These are phyloP conservation scores for Pica pica DNA, from an alignment of 2,113 vertebrate species.

Conservation along the genomic window DNA sequence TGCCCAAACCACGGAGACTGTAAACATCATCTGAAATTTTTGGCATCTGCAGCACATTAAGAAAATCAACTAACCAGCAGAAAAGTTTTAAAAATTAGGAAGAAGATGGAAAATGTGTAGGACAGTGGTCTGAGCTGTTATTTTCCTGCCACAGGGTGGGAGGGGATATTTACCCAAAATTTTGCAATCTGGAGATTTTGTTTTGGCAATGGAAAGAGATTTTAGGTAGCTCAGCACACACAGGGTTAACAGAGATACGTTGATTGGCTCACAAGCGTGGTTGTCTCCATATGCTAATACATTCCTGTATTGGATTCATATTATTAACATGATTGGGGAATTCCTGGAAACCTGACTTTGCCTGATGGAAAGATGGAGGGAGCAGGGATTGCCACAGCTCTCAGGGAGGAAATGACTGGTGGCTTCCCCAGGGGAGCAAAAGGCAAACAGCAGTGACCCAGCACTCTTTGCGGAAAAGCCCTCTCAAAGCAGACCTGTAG, in stretches of 20 bases:
- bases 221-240: neutral
- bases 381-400: conserved; percentile 28
- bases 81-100: neutral
- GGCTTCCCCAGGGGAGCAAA: conserved; percentile 31
- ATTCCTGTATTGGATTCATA: neutral
- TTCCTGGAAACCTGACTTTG: conserved; percentile 40
- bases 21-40: neutral
- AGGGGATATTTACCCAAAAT: neutral
- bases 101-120: neutral
- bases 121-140: neutral
- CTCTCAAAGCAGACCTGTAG: neutral
- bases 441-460: conserved; percentile 60
- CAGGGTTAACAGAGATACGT: neutral
- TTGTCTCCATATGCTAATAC: neutral
- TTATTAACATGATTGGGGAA: conserved; percentile 1
- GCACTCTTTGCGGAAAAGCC: conserved; percentile 18
- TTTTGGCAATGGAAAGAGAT: neutral
- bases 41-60: neutral
- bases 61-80: neutral
- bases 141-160: neutral
- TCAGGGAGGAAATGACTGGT: conserved; percentile 30
- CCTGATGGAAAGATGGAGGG: conserved; percentile 33
- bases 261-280: neutral
- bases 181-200: neutral
- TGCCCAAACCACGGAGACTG: neutral